Conservation (phyloP, 2,113 vertebrate genomes). For the Centrocercus urophasianus region DNA sequence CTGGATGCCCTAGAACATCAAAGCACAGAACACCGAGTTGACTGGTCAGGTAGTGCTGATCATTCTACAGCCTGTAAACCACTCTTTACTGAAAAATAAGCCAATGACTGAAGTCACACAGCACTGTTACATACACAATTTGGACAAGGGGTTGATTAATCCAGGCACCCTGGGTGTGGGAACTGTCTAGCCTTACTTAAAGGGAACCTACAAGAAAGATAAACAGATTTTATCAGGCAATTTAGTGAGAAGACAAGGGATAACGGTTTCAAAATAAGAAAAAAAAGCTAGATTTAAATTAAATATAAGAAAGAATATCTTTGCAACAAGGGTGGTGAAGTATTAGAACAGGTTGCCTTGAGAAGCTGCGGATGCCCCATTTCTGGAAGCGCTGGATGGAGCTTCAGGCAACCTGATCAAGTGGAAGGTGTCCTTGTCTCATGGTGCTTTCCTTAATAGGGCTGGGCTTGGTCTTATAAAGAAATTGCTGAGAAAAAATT, state of each 20-base stretch:
- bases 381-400: neutral
- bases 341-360: neutral
- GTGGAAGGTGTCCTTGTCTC: neutral
- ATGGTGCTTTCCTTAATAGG: neutral
- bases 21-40: constrained; percentile 55
- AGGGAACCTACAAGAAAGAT: neutral
- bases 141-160: neutral
- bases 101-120: neutral
- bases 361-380: neutral
- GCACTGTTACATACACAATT: neutral
- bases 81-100: neutral
- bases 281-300: neutral
- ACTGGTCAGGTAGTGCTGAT: neutral
- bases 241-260: neutral
- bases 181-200: neutral
- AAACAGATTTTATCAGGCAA: neutral
- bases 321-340: neutral
- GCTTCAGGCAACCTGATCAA: neutral
- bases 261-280: neutral
- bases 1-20: constrained; percentile 80
- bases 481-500: neutral
- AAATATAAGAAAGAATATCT: neutral
- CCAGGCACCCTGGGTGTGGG: neutral
- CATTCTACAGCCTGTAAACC: neutral
- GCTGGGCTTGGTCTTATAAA: neutral